Percentiles rank a stretch among this genome's conserved stretches.
These are phyloP conservation scores for Ips typographus DNA, from an alignment of 1,140 invertebrate species.

Conservation along the genomic window DNA sequence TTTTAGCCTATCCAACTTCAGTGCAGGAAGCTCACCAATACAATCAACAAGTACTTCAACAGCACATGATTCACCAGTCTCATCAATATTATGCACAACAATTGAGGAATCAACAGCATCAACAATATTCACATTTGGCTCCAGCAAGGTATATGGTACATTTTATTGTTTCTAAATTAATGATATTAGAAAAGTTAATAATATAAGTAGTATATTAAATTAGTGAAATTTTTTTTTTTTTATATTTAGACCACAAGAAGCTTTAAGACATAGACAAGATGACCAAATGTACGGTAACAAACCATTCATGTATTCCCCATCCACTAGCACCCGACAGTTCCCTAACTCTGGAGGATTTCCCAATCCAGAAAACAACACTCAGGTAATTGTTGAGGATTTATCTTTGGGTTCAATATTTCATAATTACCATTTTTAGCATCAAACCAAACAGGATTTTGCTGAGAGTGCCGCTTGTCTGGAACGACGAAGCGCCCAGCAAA, in stretches of 20 bases:
- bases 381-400: background rate
- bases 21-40: conserved; percentile 55
- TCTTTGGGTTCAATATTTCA: background rate
- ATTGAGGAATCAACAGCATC: conserved; percentile 50
- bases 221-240: background rate
- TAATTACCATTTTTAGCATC: background rate
- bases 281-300: conserved; percentile 46
- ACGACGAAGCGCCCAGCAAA: conserved; percentile 58
- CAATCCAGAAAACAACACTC: conserved; percentile 2
- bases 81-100: conserved; percentile 49
- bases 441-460: background rate
- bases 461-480: conserved; percentile 28
- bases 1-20: conserved; percentile 13
- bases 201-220: background rate
- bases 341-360: background rate
- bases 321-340: conserved; percentile 1
- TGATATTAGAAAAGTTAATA: background rate
- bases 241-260: conserved; percentile 34
- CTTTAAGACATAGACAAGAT: conserved; percentile 54
- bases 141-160: conserved; percentile 17
- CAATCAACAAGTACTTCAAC: conserved; percentile 63
- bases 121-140: conserved; percentile 52
- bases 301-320: conserved; percentile 1
- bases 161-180: background rate
- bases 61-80: conserved; percentile 53